Evolutionary conservation across 2,888 invertebrate species (phyloP), one percentile per base, ranked within the genome.

Genomic region (Aleiodes alternator): DNA sequence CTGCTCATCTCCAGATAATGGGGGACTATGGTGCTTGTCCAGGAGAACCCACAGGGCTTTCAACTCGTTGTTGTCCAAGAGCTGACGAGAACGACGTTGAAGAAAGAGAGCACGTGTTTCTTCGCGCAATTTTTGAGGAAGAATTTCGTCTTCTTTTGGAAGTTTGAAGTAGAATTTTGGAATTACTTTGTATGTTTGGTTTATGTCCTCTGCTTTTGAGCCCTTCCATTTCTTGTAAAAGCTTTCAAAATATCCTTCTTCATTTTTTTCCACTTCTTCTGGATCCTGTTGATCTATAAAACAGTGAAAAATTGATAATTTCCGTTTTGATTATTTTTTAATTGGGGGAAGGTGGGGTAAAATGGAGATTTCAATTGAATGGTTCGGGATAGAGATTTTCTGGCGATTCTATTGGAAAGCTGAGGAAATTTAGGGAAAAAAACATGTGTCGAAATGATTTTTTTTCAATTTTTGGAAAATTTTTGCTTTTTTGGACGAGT

Each of bases 81-180:
- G 90, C 84, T 96, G 95, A 83, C 94, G 93, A 78, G 96, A 96
- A 85, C 95, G 93, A 86, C 96, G 93, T 89, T 97, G 96, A 64
- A 98, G 90, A 87, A 97, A 96, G 78, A 96, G 92, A 2, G 97
- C 96, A 84, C 97, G 92, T 0, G 97, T 95, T 88, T 97, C 97
- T 89, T 97, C 97, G 73, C 97, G 92, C 56, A 97, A 89, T 89
- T 96, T 96, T 85, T 95, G 94, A 1, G 95, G 92, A 4, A 97
- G 85, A 6, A 94, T 91, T 84, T 97, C 96, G 82, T 94, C 94
- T 69, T 95, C 93, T 70, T 93, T 92, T 0, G 97, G 97, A 1
- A 96, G 90, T 90, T 93, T 93, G 84, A 93, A 94, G 85, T 94
- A 95, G 88, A 96, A 96, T 86, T 93, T 93, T 0, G 96, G 96